Evolutionary conservation across 2,888 invertebrate species (phyloP), one percentile per base, ranked within the genome.

Genomic region (Dryomyza anilis): DNA sequence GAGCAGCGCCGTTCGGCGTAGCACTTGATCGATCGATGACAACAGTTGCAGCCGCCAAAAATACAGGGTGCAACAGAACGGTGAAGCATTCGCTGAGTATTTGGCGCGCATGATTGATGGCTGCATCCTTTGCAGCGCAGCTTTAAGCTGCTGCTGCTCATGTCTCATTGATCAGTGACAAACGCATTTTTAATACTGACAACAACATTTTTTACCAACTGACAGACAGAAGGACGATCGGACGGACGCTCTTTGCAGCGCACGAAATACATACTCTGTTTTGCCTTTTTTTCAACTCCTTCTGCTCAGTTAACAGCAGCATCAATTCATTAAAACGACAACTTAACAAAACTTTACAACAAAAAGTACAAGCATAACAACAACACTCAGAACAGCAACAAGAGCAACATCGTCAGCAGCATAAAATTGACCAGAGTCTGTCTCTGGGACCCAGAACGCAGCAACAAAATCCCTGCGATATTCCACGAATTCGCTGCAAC

Each of bases 251-350:
- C 16, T 16, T 19, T 25, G n/a, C 43, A 43, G 14, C 45, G 29
- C 46, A 45, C 12, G n/a, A n/a, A n/a, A n/a, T n/a, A n/a, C n/a
- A n/a, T n/a, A n/a, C n/a, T n/a, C n/a, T n/a, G n/a, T n/a, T n/a
- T n/a, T n/a, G n/a, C n/a, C n/a, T n/a, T n/a, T n/a, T n/a, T n/a
- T n/a, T n/a, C n/a, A n/a, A n/a, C n/a, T n/a, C 25, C 57, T 12
- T 16, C 56, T 39, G 10, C 56, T 43, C 30, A 72, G 72, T 79
- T 76, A 78, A 76, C 78, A 78, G 76, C 78, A 78, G 76, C 77
- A 77, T 78, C 80, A 79, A 79, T 79, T 79, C 79, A 79, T 79
- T 79, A 79, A 79, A 79, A 78, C 80, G 80, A 79, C 80, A 79
- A 80, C 79, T 79, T 78, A 76, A 77, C 76, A 78, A 80, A 80